Evolutionary conservation across 2,113 vertebrate genomes (phyloP), one percentile per base, ranked within the genome.

Genomic region (Bucco capensis): DNA sequence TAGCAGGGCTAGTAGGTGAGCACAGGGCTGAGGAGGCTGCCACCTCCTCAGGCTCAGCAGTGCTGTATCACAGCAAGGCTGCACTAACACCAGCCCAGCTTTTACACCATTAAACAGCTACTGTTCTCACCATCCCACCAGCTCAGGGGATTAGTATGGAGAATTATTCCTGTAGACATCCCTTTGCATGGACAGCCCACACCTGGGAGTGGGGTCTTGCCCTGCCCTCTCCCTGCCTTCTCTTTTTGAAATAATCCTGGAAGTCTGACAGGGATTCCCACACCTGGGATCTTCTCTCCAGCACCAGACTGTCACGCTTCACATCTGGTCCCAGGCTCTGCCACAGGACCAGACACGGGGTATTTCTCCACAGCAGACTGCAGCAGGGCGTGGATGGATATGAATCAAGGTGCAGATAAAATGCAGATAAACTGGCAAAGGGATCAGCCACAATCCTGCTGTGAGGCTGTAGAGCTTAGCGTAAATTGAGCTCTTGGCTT

Each of bases 311-410:
- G 23, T 8, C 81, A 13, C 70, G 35, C 23, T 57, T 50, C 25
- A 8, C 58, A 2, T 8, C 57, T 23, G 42, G 46, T 46, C 38
- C 37, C 56, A 8, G 14, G 49, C 33, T 65, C 49, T 57, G 80
- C n/a, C 82, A 6, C 53, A 23, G 22, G 19, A 12, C 8, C 17
- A 11, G 42, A 1, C 62, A 1, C 2, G 4, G 75, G n/a, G 0
- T 10, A 5, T 49, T 78, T 58, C 60, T 24, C 31, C 66, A 5
- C 6, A 2, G 44, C 22, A 9, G 61, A 3, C 23, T 8, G 61
- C 47, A 42, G 21, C 27, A 21, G 4, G 5, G n/a, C 7, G 40
- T 2, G 40, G 47, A 5, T 50, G 6, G 3, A 3, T 0, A 2
- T 9, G 40, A 27, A 27, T 5, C 51, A 3, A 51, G 44, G 24